These are phyloP conservation scores for Limanda limanda DNA, from an alignment of 2,113 vertebrate species.

Conservation along the genomic window DNA sequence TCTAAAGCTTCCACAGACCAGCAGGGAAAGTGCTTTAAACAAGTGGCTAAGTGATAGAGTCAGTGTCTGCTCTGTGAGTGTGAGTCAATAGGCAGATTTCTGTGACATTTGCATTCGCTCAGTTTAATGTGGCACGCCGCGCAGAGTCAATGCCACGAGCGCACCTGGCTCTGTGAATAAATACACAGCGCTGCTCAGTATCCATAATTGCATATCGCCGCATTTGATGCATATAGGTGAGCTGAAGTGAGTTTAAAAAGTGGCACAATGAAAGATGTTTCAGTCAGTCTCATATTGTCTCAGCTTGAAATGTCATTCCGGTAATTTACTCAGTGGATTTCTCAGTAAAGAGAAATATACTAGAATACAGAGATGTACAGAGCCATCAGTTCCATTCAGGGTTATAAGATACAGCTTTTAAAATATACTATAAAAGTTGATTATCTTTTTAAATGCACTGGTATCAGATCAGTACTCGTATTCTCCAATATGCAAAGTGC, in stretches of 20 bases:
- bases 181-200: slow-evolving; percentile 3
- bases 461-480: too few species aligned
- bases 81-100: slow-evolving; percentile 15
- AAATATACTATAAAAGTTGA: too few species aligned
- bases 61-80: background rate
- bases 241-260: background rate
- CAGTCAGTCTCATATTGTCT: slow-evolving; percentile 27
- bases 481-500: too few species aligned
- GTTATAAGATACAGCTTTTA: too few species aligned
- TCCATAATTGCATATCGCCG: slow-evolving; percentile 31
- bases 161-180: slow-evolving; percentile 21
- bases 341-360: background rate
- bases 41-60: slow-evolving; percentile 4
- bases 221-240: slow-evolving; percentile 13
- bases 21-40: background rate
- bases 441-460: too few species aligned
- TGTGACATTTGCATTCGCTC: slow-evolving; percentile 32
- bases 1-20: background rate
- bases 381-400: too few species aligned
- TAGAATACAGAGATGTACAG: background rate
- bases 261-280: background rate
- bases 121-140: slow-evolving; percentile 7
- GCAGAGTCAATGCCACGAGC: background rate
- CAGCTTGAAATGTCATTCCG: slow-evolving; percentile 32
- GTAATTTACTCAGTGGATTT: background rate